Evolutionary conservation across 2,113 vertebrate species (phyloP), one percentile per base, ranked within the genome.

Genomic region (Aphyosemion australe): DNA sequence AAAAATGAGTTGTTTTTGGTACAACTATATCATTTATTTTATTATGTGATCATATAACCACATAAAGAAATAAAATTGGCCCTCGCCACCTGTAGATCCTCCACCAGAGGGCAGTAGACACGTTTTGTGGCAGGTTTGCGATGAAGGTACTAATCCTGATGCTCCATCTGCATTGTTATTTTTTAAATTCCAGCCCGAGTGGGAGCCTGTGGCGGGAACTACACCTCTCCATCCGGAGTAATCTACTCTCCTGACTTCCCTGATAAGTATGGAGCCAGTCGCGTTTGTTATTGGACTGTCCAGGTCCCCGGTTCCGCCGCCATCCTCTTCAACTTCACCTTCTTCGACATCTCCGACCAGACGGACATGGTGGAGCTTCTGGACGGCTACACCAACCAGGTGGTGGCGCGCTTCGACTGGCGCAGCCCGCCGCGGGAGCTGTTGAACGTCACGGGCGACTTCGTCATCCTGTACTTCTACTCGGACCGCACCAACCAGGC

Each of bases 211-310:
- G 97, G 97, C 11, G 97, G 97, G 42, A 99, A 99, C 84, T 98
- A 96, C 84, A 92, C 93, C 1, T 84, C 93, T 62, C 87, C 93
- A 18, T 93, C 95, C 0, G 93, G 92, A 2, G 95, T 97, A 18
- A 93, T 99, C 81, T 99, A 99, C 72, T 99, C 97, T 16, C 97
- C 97, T 0, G 96, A 98, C 86, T 99, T 98, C 65, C 97, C 97
- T 0, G 97, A 98, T 78, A 93, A 93, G 19, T 99, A 99, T 0
- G 88, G 84, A 6, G 87, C 94, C 0, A 93, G 95, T 16, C 93
- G 94, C 12, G 96, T 94, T 67, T 99, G 97, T 80, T 99, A 99
- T 79, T 99, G 97, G 97, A 98, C 96, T 61, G 90, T 99, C 55
- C 95, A 94, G 67, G 92, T 97, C 12, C 92, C 95, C 0, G 97